Percentiles rank a stretch among this genome's conserved stretches.
Evolutionary conservation across 1,140 invertebrate species (phyloP).

Genomic region (Brachionus rubens): DNA sequence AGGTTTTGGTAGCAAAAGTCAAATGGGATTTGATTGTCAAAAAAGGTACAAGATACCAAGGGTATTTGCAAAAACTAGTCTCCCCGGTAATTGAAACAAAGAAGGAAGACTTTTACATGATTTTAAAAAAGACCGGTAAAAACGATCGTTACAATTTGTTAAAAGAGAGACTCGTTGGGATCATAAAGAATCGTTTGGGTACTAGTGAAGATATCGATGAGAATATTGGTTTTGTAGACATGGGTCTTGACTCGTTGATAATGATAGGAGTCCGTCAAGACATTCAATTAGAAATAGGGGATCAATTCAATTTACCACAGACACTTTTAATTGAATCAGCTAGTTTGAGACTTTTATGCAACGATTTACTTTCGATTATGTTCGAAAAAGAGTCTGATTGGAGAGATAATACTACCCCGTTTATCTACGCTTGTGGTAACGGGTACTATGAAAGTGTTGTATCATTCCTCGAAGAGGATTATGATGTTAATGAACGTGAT

Average conservation of each 20-base stretch:
- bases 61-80: not conserved
- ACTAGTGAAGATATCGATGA: not conserved
- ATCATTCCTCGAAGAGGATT: slow-evolving; percentile 2
- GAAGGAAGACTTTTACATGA: not conserved
- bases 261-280: not conserved
- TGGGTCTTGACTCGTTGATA: not conserved
- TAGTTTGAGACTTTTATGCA: not conserved
- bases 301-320: slow-evolving; percentile 2
- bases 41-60: not conserved
- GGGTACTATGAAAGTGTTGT: not conserved
- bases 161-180: not conserved
- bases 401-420: too few species aligned
- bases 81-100: not conserved
- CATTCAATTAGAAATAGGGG: not conserved
- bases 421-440: not conserved
- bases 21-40: not conserved
- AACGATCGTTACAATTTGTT: not conserved
- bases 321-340: not conserved
- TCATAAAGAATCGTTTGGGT: not conserved
- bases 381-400: too few species aligned
- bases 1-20: not conserved
- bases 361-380: not conserved
- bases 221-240: not conserved
- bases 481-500: not conserved
- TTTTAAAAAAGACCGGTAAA: not conserved